A percentile compares a stretch with the other conserved stretches of the same genome.
Evolutionary conservation across 1,140 invertebrate genomes (phyloP).

Genomic region (Mamestra configurata): DNA sequence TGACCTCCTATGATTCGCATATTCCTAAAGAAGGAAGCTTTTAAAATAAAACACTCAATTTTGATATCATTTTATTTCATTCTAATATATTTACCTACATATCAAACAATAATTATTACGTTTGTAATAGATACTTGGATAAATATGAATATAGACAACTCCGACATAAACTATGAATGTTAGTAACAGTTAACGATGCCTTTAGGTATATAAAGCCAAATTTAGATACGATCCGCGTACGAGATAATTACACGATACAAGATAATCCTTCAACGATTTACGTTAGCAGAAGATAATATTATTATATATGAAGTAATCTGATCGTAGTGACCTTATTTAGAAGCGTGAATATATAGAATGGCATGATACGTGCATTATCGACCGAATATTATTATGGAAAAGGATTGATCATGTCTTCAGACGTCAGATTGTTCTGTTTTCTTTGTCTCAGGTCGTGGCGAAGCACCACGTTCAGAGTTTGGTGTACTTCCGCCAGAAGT

Average conservation of each 20-base stretch:
- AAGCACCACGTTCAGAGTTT: slow-evolving; percentile 75
- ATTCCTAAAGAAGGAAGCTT: background rate
- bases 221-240: slow-evolving; percentile 27
- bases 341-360: no score
- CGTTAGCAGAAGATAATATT: slow-evolving; percentile 4
- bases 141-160: slow-evolving; percentile 22
- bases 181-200: slow-evolving; percentile 31
- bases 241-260: slow-evolving; percentile 8
- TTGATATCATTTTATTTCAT: slow-evolving; percentile 5
- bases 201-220: slow-evolving; percentile 28
- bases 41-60: slow-evolving; percentile 1
- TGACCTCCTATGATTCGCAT: no score
- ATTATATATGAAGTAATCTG: slow-evolving; percentile 20
- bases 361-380: slow-evolving; percentile 18
- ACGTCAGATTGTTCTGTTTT: slow-evolving; percentile 53
- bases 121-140: background rate
- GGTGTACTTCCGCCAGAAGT: slow-evolving; percentile 81
- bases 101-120: background rate
- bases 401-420: background rate
- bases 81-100: background rate
- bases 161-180: slow-evolving; percentile 21
- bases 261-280: background rate
- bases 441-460: slow-evolving; percentile 63
- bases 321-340: slow-evolving; percentile 9
- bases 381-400: slow-evolving; percentile 5